phyloP scores from a whole-genome alignment of 2,888 invertebrate genomes.

The Melinaea menophilus region DNA sequence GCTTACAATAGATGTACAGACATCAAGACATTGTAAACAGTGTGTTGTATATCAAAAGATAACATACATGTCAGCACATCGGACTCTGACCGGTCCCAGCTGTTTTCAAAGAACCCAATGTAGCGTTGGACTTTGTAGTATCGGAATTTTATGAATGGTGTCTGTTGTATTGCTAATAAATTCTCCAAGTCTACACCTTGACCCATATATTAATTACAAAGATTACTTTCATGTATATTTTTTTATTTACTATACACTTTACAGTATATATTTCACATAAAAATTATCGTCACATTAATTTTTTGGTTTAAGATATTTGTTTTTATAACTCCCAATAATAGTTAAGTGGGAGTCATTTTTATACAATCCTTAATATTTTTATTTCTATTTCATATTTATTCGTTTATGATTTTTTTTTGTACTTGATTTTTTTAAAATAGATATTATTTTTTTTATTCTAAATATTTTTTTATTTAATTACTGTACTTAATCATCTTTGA shows the following conservation, averaged over 20 bases:
- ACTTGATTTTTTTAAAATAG: too few species aligned
- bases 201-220: background rate
- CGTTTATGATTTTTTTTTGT: too few species aligned
- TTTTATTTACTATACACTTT: background rate
- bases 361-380: too few species aligned
- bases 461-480: too few species aligned
- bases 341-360: too few species aligned
- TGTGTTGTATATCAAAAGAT: background rate
- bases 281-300: too few species aligned
- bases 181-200: background rate
- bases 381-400: too few species aligned
- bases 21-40: conserved; percentile 7
- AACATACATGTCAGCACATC: background rate
- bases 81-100: conserved; percentile 1
- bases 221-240: background rate
- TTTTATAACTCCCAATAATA: too few species aligned
- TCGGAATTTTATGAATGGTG: background rate
- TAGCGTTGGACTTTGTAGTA: conserved; percentile 5
- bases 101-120: conserved; percentile 8
- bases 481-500: too few species aligned
- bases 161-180: conserved; percentile 1
- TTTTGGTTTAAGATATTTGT: too few species aligned
- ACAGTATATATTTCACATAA: too few species aligned
- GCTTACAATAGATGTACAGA: background rate
- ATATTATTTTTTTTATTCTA: too few species aligned